These are phyloP conservation scores for Tachina lurida DNA, from an alignment of 2,888 invertebrate species.

Conservation along the genomic window DNA sequence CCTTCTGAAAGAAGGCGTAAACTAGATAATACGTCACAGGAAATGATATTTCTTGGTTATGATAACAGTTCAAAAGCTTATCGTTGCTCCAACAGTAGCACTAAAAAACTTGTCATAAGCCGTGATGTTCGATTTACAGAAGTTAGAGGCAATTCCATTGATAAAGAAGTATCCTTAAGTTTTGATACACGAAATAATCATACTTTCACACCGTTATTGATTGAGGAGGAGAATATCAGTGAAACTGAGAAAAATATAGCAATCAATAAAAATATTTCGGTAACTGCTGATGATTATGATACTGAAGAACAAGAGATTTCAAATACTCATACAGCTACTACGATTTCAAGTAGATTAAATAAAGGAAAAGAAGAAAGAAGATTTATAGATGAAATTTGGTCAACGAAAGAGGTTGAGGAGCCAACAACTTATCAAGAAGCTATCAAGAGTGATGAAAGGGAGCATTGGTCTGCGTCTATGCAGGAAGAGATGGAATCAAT, in stretches of 20 bases:
- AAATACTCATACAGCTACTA: slow-evolving; percentile 24
- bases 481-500: too few relatives aligned
- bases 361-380: slow-evolving; percentile 50
- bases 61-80: slow-evolving; percentile 72
- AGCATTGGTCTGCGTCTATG: too few relatives aligned
- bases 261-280: slow-evolving; percentile 11
- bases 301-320: too few relatives aligned
- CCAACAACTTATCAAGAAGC: slow-evolving; percentile 47
- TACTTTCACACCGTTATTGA: slow-evolving; percentile 5
- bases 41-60: slow-evolving; percentile 72
- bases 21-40: slow-evolving; percentile 64
- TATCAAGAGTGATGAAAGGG: too few relatives aligned
- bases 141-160: neutral
- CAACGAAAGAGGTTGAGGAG: slow-evolving; percentile 36
- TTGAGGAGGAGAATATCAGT: slow-evolving; percentile 25
- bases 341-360: too few relatives aligned
- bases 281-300: too few relatives aligned
- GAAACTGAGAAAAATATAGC: neutral
- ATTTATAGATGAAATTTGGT: slow-evolving; percentile 54
- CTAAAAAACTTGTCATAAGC: slow-evolving; percentile 56
- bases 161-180: neutral
- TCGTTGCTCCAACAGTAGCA: slow-evolving; percentile 51
- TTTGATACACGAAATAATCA: neutral
- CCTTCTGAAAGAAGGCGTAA: slow-evolving; percentile 69
- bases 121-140: slow-evolving; percentile 59